Evolutionary conservation across 92 coral and sea anemone species (phyloP), one percentile per base, ranked within the genome.

Genomic region (Siderastrea radians): DNA sequence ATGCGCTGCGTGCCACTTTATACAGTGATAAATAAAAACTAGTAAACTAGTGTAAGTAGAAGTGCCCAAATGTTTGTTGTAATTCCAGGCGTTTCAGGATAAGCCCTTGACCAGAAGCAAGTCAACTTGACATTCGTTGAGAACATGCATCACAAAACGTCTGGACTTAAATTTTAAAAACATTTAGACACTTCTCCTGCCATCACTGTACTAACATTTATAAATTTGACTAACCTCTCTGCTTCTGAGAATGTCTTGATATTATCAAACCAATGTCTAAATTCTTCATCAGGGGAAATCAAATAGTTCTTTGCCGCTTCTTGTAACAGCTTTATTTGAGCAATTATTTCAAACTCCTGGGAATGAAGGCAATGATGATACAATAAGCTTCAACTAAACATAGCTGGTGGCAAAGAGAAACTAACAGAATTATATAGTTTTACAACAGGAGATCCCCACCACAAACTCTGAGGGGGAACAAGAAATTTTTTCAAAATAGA

Each of bases 261-360:
- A 3, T 90, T 86, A 70, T 94, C 96, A 65, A 98, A 98, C 94
- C 96, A 93, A 47, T 16, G 92, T 79, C 99, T 80, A 84, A 98
- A 95, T 46, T 85, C 84, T 19, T 92, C 89, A 82, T 98, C 91
- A 3, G 98, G 98, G 45, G 80, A 81, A 64, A 98, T 90, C 60
- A 80, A 79, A 76, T 98, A 98, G 84, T 98, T 98, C 82, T 98
- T 98, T n/a, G 99, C 99, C 6, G 98, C 94, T 88, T 94, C 98
- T 83, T 98, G 99, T 3, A 98, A 78, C 54, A 98, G 89, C 78
- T 91, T 98, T 94, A 98, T 98, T 72, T 98, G 99, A 49, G 99
- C 99, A 52, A 98, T 98, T 53, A 98, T 79, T 80, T 98, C 98
- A 87, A 98, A 98, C 77, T 98, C 99, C 99, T 98, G 67, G 14